Evolutionary conservation across 2,797 vertebrate species (phyloP), one percentile per base, ranked within the genome.

Genomic region (Lophius americanus): DNA sequence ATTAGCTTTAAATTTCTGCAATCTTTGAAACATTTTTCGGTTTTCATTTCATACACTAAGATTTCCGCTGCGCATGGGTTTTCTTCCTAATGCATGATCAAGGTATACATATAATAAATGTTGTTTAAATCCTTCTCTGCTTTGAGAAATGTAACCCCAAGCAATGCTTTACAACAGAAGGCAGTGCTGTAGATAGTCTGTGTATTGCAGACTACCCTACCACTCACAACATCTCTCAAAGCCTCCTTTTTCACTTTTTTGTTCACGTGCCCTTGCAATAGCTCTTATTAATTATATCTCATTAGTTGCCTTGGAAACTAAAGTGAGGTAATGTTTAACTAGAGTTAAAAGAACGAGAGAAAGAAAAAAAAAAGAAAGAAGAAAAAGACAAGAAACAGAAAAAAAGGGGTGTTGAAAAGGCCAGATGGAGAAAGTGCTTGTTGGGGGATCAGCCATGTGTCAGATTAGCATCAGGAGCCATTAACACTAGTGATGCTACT

Each of bases 221-320:
- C 74, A 70, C 73, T 56, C 32, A 50, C 76, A 75, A 55, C 51
- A 83, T 92, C 87, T 91, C 82, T 87, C 68, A 75, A 79, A 89
- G 75, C 78, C 76, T 79, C 76, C 59, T 55, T 77, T 89, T 89
- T 91, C 85, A 88, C 81, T 88, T 89, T 89, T 92, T 84, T 87
- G 69, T 86, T 89, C 79, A 35, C 76, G 69, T 84, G 85, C 78
- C 76, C 85, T 82, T 89, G 88, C 49, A 44, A 87, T 90, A 85
- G 91, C 90, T 85, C 89, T 92, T 93, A 94, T 94, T 95, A 94
- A 95, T 94, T 93, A 94, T 92, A 89, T 90, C 92, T 92, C 92
- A 93, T 94, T 94, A 93, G 93, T 94, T 92, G 93, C 93, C 91
- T 91, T 92, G 92, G 93, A 92, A 94, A 94, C 93, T 82, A 85